Percentiles rank a stretch among this genome's conserved stretches.
Evolutionary conservation across 2,113 vertebrate genomes (phyloP).

Genomic region (Zapornia atra): DNA sequence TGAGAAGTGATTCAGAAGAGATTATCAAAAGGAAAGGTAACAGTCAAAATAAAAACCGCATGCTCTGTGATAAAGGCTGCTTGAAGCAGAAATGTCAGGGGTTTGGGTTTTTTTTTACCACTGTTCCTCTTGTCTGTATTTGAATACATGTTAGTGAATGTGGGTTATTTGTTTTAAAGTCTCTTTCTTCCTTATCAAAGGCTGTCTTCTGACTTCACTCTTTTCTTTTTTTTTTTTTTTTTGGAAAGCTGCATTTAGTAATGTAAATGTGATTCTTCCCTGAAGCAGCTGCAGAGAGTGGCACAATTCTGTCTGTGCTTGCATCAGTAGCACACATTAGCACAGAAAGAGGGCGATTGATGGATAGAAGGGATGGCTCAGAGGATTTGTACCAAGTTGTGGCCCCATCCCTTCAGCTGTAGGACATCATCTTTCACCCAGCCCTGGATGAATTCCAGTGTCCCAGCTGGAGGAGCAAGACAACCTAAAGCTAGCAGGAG

Average conservation of each 20-base stretch:
- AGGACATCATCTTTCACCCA: not conserved
- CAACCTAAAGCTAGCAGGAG: not conserved
- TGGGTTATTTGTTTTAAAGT: conserved; percentile 70
- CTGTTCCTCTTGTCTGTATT: conserved; percentile 66
- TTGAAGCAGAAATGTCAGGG: conserved; percentile 60
- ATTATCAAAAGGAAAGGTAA: conserved; percentile 62
- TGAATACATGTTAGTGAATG: conserved; percentile 62
- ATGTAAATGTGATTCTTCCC: conserved; percentile 72
- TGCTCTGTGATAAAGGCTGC: conserved; percentile 39
- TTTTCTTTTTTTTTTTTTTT: conserved; percentile 38
- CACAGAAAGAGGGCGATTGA: not conserved
- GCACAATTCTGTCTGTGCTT: conserved; percentile 59
- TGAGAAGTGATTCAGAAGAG: conserved; percentile 35
- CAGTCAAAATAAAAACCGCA: conserved; percentile 19
- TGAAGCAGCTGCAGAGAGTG: conserved; percentile 60
- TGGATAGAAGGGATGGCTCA: not conserved
- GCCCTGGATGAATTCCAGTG: not conserved
- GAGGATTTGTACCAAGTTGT: not conserved
- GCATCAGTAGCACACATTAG: conserved; percentile 28
- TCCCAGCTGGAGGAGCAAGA: not conserved
- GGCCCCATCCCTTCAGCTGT: not conserved
- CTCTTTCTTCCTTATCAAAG: conserved; percentile 71
- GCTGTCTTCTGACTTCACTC: conserved; percentile 65
- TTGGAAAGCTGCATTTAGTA: conserved; percentile 70
- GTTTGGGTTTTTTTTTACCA: not conserved